A percentile compares a stretch with the other conserved stretches of the same genome.
Evolutionary conservation across 2,113 vertebrate species (phyloP).

Genomic region (Rhinoderma darwinii): DNA sequence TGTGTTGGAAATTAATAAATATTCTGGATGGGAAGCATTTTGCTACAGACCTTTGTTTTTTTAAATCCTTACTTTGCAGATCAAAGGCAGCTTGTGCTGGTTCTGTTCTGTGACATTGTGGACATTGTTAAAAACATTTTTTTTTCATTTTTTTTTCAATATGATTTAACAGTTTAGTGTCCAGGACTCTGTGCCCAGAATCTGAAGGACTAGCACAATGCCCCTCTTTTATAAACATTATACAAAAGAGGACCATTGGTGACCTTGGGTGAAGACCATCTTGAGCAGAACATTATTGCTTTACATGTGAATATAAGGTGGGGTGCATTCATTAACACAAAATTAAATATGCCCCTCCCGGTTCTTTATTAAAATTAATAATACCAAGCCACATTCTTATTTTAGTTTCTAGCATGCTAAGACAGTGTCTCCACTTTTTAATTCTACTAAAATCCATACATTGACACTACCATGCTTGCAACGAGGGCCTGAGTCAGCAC

Average conservation of each 20-base stretch:
- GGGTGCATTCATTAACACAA: too few species aligned
- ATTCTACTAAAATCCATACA: too few species aligned
- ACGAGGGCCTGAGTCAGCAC: too few species aligned
- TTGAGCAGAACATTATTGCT: background rate
- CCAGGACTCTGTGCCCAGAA: too few species aligned
- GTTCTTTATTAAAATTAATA: too few species aligned
- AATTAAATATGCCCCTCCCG: too few species aligned
- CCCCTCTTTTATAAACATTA: too few species aligned
- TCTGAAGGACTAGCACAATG: too few species aligned
- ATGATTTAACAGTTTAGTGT: background rate
- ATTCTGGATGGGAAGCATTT: background rate
- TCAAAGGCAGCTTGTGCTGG: background rate
- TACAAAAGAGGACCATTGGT: background rate
- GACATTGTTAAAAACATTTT: background rate
- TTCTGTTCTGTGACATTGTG: background rate
- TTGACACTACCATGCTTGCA: too few species aligned
- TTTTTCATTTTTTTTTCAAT: background rate
- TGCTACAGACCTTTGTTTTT: slow-evolving; percentile 26
- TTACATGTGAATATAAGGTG: background rate
- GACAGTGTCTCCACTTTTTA: too few species aligned
- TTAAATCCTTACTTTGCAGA: slow-evolving; percentile 12
- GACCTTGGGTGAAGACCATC: background rate
- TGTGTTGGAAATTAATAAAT: slow-evolving; percentile 39
- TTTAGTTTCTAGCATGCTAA: too few species aligned
- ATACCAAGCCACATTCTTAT: too few species aligned